Base-by-base conservation (phyloP, 1,140 invertebrate genomes). In the Vollenhovia emeryi region DNA sequence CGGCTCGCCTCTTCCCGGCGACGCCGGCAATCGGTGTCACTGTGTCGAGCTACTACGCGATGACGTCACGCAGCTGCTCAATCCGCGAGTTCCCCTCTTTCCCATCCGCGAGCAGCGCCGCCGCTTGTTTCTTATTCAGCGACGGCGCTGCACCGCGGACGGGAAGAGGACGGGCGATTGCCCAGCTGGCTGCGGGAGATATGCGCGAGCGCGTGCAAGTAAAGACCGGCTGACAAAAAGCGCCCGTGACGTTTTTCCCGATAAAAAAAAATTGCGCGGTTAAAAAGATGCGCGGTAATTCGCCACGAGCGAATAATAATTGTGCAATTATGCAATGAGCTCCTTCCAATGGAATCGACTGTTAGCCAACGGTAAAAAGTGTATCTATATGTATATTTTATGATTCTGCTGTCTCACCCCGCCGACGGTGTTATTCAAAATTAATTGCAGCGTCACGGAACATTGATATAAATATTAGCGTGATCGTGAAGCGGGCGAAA, bases 1-100 rank as follows among this genome's bases (percentile, higher is more conserved):
- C 86, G 64, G 86, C 83, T 80, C 27, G 48, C 74, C 60, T 79
- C 48, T 73, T 76, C 55, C 86, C 83, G 82, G 66, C 50, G 87
- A 66, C 85, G 59, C 74, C 84, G 86, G 71, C 89, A 52, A 93
- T 92, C 91, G 92, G 91, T 93, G 92, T 93, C 93, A 93, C 91
- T 93, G 90, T 93, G 93, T 93, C 93, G 91, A 86, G 87, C 79
- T 89, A 78, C 82, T 86, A 86, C 60, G n/a, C 79, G 59, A 85
- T 93, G 92, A 93, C 92, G 91, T 93, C 92, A 93, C 24, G 1
- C 64, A 50, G 62, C 83, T 89, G 60, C 55, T 87, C 88, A 89
- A 91, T 91, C 84, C 85, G 87, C 73, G 59, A 60, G 52, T 68
- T 24, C n/a, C 40, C 75, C 66, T n/a, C 40, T 73, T 82, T 74